These are phyloP conservation scores for Taphrorychus bicolor DNA, from an alignment of 2,888 invertebrate genomes.

Conservation along the genomic window DNA sequence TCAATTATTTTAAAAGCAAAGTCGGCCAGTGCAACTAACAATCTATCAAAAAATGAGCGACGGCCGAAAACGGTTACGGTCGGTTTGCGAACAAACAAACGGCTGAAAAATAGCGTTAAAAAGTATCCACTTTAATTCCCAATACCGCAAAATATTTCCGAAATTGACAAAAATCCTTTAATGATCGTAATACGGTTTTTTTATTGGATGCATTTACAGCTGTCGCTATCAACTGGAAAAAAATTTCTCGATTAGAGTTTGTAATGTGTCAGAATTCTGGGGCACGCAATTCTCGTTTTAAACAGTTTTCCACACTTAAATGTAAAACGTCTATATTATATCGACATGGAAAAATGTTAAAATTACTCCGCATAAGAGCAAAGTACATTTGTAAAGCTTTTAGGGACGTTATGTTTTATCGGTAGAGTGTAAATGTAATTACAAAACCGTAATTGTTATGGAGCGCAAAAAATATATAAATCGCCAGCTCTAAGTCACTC, in stretches of 20 bases:
- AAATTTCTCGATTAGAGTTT: no score
- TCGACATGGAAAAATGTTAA: background rate
- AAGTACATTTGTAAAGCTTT: conserved; percentile 6
- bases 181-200: conserved; percentile 20
- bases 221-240: conserved; percentile 6
- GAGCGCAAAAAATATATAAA: conserved; percentile 49
- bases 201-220: conserved; percentile 14
- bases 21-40: background rate
- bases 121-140: conserved; percentile 24
- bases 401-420: conserved; percentile 24
- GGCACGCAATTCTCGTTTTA: background rate
- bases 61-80: conserved; percentile 4
- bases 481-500: conserved; percentile 51
- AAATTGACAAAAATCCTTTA: conserved; percentile 28
- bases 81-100: conserved; percentile 11
- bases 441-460: conserved; percentile 31
- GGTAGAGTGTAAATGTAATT: conserved; percentile 35
- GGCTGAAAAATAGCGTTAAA: conserved; percentile 25
- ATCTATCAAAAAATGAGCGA: conserved; percentile 17
- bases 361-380: background rate
- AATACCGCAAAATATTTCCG: conserved; percentile 23
- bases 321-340: no score
- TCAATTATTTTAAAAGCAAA: conserved; percentile 14
- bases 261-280: no score
- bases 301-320: no score